These are phyloP conservation scores for Hemistola chrysoprasaria DNA, from an alignment of 2,888 invertebrate genomes.

Conservation along the genomic window DNA sequence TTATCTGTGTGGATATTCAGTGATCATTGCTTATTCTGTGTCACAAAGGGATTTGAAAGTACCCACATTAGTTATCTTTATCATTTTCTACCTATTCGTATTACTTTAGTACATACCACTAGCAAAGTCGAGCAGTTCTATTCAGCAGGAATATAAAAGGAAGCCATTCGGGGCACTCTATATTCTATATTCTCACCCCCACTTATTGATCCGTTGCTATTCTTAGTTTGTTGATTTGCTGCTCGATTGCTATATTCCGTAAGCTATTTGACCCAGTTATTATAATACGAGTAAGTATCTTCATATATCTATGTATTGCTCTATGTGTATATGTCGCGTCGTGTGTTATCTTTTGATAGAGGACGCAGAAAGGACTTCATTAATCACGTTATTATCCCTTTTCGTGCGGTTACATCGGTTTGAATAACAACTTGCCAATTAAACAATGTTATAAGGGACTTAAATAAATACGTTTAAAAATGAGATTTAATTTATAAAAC, in stretches of 20 bases:
- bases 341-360: conserved; percentile 20
- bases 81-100: no score
- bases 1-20: no score
- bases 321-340: conserved; percentile 8
- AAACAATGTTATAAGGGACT: neutral
- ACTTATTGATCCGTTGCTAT: conserved; percentile 14
- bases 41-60: no score
- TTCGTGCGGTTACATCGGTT: conserved; percentile 12
- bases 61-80: no score
- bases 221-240: conserved; percentile 14
- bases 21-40: no score
- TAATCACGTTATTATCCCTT: conserved; percentile 25
- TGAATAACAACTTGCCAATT: conserved; percentile 14
- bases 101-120: no score
- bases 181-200: neutral
- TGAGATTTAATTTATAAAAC: no score
- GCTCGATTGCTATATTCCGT: conserved; percentile 5
- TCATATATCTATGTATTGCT: conserved; percentile 1
- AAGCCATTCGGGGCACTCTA: neutral
- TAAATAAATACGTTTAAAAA: no score
- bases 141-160: no score
- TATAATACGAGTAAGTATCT: conserved; percentile 5
- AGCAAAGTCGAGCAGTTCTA: no score
- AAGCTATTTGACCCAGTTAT: conserved; percentile 25
- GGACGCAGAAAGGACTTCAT: conserved; percentile 22